Evolutionary conservation across 2,888 invertebrate genomes (phyloP).

Genomic region (Mythimna lalbum): DNA sequence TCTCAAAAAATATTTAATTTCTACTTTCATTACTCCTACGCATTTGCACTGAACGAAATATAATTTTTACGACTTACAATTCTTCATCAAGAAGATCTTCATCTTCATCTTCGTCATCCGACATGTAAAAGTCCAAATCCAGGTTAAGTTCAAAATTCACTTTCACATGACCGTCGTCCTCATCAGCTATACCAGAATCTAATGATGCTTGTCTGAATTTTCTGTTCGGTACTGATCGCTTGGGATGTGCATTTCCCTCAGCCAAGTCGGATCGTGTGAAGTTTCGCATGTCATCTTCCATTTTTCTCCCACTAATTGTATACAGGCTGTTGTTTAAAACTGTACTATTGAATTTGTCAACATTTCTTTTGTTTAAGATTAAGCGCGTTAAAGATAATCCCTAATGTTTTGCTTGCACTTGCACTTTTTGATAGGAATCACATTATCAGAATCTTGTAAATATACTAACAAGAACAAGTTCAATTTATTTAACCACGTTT

Average conservation of each 20-base stretch:
- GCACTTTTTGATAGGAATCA: neutral
- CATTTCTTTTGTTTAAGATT: constrained; percentile 22
- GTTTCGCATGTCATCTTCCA: constrained; percentile 63
- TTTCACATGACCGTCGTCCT: constrained; percentile 61
- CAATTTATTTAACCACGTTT: neutral
- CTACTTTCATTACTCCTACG: neutral
- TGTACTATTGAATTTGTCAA: neutral
- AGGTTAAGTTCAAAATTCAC: constrained; percentile 50
- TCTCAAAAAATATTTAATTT: neutral
- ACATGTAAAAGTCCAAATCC: constrained; percentile 73
- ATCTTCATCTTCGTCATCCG: constrained; percentile 74
- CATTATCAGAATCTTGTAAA: neutral
- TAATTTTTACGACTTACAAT: constrained; percentile 24
- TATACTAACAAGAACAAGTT: neutral
- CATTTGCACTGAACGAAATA: neutral
- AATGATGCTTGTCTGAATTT: constrained; percentile 69
- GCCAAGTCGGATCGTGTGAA: constrained; percentile 70
- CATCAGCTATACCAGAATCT: constrained; percentile 76
- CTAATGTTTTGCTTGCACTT: neutral
- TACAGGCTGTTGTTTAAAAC: constrained; percentile 68
- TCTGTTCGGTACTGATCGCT: constrained; percentile 41
- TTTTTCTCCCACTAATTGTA: constrained; percentile 66
- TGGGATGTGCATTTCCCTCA: constrained; percentile 61
- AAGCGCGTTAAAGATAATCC: no score
- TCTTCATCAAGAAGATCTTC: constrained; percentile 60